Evolutionary conservation across 2,888 invertebrate genomes (phyloP).

Genomic region (Melieria picta): DNA sequence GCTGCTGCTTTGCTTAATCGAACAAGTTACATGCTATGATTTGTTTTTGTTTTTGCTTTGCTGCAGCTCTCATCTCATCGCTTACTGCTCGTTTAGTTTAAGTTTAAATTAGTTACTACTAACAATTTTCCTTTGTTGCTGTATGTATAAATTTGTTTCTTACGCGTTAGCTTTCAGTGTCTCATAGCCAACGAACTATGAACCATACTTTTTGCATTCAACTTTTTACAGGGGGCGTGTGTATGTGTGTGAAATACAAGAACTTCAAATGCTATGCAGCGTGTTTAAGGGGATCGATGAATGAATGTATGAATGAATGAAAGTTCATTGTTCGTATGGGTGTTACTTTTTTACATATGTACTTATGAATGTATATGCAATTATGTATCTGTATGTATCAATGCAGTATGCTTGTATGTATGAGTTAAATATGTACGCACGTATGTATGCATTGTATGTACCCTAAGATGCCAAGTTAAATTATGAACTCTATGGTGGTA

Average conservation of each 20-base stretch:
- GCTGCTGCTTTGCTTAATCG: not conserved
- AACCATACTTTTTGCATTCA: no score
- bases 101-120: conserved; percentile 49
- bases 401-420: not conserved
- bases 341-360: conserved; percentile 22
- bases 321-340: conserved; percentile 39
- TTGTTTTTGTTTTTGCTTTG: not conserved
- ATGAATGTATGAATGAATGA: conserved; percentile 31
- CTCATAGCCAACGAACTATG: no score
- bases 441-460: not conserved
- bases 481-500: conserved; percentile 49
- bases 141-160: conserved; percentile 37
- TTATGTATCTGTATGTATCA: not conserved
- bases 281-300: no score
- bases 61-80: not conserved
- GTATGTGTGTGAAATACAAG: no score
- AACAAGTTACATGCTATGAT: not conserved
- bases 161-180: not conserved
- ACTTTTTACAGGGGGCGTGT: no score
- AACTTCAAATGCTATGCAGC: no score
- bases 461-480: conserved; percentile 3
- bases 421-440: no score
- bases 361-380: conserved; percentile 4
- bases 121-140: conserved; percentile 45
- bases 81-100: not conserved